Percentiles rank a stretch among this genome's conserved stretches.
phyloP scores from a whole-genome alignment of 2,113 vertebrate genomes.

The Benitochromis conjunctus region DNA sequence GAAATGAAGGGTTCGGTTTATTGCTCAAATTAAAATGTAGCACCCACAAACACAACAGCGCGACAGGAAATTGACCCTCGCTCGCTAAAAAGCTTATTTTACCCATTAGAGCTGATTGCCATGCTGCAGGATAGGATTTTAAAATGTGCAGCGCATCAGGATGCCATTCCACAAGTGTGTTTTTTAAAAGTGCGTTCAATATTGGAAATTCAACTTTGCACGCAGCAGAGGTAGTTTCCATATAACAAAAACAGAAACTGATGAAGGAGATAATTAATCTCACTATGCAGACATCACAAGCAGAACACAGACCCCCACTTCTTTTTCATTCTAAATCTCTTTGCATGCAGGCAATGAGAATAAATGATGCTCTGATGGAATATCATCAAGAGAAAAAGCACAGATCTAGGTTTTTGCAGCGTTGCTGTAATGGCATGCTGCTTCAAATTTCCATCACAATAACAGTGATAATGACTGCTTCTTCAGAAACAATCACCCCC shows the following conservation, averaged over 20 bases:
- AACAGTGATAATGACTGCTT: slow-evolving; percentile 30
- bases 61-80: neutral
- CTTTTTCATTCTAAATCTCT: neutral
- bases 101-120: neutral
- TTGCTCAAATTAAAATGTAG: neutral
- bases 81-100: neutral
- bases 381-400: slow-evolving; percentile 19
- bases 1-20: neutral
- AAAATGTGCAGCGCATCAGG: neutral
- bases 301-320: neutral
- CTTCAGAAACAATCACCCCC: slow-evolving; percentile 15
- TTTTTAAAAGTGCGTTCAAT: neutral
- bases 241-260: neutral
- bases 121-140: neutral
- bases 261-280: slow-evolving; percentile 3
- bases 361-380: slow-evolving; percentile 24
- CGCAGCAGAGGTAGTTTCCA: neutral
- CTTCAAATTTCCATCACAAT: slow-evolving; percentile 50
- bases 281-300: neutral
- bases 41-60: neutral
- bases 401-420: slow-evolving; percentile 4
- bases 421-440: slow-evolving; percentile 21
- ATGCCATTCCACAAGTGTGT: neutral
- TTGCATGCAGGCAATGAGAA: neutral
- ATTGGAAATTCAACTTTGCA: neutral